Evolutionary conservation across 2,113 vertebrate species (phyloP), one percentile per base, ranked within the genome.

Genomic region (Dromaius novaehollandiae): DNA sequence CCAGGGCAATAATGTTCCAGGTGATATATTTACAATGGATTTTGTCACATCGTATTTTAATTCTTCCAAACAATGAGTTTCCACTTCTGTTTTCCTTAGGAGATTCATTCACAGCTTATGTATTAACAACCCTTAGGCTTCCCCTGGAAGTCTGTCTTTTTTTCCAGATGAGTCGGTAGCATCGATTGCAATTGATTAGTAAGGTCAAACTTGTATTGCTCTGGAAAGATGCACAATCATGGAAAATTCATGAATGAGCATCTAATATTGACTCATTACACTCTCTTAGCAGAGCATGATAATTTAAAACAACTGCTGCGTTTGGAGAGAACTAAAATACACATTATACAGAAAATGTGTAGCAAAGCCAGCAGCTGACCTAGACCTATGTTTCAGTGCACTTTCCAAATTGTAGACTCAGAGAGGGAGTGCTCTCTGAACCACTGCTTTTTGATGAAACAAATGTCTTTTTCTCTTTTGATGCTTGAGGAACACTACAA

Each of bases 221-320:
- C 9, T 0, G 0, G 63, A 26, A 82, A 4, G 38, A 20, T 32
- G 2, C 0, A 0, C 17, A 51, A 25, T 6, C 44, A 51, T 53
- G 50, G 58, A 21, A 58, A 80, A 40, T 10, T 20, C 20, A 5
- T 13, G 68, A 36, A 3, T 7, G 78, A 40, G 51, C 9, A 3
- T 8, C 2, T 26, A 8, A 1, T 1, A 32, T 3, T 32, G 65
- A 21, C 73, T 82, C 6, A 0, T 18, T 13, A 0, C 0, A 0
- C 13, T 36, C 32, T 6, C 0, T 1, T 12, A 8, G 14, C 22
- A 51, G 22, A 40, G 60, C 7, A 0, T 56, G 69, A 64, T 13
- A 68, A 32, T 69, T 76, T 48, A 73, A 65, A 82, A 13, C 40
- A 69, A 11, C 34, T 30, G 7, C 21, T 76, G 42, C 32, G 38